Base-by-base conservation (phyloP, 2,888 invertebrate genomes). In the Apamea anceps region DNA sequence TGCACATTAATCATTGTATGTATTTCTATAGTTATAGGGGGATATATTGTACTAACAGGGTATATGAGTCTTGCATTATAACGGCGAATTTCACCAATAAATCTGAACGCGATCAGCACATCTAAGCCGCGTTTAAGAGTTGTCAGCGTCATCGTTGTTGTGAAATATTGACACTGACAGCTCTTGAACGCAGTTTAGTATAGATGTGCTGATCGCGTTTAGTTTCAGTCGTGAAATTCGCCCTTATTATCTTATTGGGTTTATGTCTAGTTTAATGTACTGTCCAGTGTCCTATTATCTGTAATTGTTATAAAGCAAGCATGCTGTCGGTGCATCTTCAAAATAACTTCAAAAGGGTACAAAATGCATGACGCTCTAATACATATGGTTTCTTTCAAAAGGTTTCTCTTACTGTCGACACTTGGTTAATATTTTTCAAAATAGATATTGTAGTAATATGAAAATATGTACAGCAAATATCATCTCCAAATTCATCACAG, bases 1-100 rank as follows among this genome's bases (percentile, higher is more conserved):
- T 65, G 84, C 86, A 85, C 79, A 79, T 77, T 66, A 37, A 60
- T 66, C 1, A 32, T 25, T 25, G 15, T 42, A 45, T 72, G n/a
- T 18, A 48, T 32, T 28, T 21, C 15, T 71, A 13, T 48, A 32
- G 7, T 13, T 8, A 66, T 32, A n/a, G 15, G 45, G 28, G 37
- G 18, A 48, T 75, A 25, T 37, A 66, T 21, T 70, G 0, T 72
- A 68, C 81, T 80, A 74, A 80, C 73, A 51, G 66, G 15, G n/a
- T 48, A 15, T 48, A 15, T 57, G 51, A 37, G 6, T n/a, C 13
- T 75, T n/a, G 6, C 25, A 18, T 37, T 54, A 25, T n/a, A 60
- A 60, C 4, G n/a, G n/a, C 13, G n/a, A 60, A n/a, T 60, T n/a
- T n/a, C 57, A 60, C n/a, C n/a, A 60, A 60, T n/a, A 12, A 12